These are phyloP conservation scores for Drosophila pseudoobscura DNA, from an alignment of 1,140 invertebrate genomes.

Conservation along the genomic window DNA sequence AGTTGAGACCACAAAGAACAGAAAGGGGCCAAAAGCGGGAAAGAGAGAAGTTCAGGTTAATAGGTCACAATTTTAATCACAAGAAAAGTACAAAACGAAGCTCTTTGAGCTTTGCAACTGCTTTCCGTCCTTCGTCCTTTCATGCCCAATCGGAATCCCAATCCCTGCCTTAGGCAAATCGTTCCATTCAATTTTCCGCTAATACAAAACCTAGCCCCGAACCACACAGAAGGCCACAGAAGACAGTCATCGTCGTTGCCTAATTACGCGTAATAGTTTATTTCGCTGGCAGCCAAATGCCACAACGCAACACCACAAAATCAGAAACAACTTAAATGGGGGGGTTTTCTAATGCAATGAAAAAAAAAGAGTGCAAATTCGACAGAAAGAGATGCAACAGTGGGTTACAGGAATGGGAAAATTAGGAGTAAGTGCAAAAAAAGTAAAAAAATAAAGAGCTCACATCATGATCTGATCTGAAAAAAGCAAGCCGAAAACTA, in stretches of 20 bases:
- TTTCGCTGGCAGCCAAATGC: slow-evolving; percentile 33
- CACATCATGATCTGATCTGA: slow-evolving; percentile 18
- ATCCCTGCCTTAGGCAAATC: not conserved
- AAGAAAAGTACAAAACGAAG: too few relatives aligned
- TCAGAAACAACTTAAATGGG: slow-evolving; percentile 51
- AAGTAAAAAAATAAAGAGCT: not conserved
- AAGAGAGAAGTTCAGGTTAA: too few relatives aligned
- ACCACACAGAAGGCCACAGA: slow-evolving; percentile 21
- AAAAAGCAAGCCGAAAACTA: slow-evolving; percentile 9
- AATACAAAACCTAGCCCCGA: slow-evolving; percentile 42
- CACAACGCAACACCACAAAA: slow-evolving; percentile 12
- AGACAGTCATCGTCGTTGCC: slow-evolving; percentile 8
- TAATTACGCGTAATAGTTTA: slow-evolving; percentile 69
- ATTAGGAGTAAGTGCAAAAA: not conserved
- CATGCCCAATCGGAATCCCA: slow-evolving; percentile 1
- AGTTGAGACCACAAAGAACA: not conserved
- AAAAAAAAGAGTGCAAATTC: slow-evolving; percentile 35
- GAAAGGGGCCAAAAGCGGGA: not conserved
- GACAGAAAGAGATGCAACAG: slow-evolving; percentile 19
- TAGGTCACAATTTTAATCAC: too few relatives aligned
- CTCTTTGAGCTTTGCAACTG: not conserved
- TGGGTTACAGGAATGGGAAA: not conserved
- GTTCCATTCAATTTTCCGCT: slow-evolving; percentile 61
- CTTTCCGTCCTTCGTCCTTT: not conserved
- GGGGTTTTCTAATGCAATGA: slow-evolving; percentile 48